A percentile compares a stretch with the other conserved stretches of the same genome.
Evolutionary conservation across 2,113 vertebrate genomes (phyloP).

Genomic region (Mohoua ochrocephala): DNA sequence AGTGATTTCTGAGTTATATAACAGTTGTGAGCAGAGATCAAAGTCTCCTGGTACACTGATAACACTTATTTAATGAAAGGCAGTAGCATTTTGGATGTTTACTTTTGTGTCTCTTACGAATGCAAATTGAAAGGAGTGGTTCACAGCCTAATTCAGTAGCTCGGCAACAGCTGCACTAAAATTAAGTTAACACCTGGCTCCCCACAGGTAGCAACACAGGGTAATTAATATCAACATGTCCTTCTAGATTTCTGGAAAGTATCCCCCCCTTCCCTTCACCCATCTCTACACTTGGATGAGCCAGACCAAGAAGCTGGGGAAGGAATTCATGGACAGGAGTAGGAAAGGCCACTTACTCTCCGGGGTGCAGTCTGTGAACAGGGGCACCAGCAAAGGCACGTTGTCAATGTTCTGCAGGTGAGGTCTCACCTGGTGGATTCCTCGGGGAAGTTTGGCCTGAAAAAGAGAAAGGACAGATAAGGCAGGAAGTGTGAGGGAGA

Average conservation of each 20-base stretch:
- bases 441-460: slow-evolving; percentile 95
- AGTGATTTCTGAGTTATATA: not conserved
- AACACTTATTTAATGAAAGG: slow-evolving; percentile 6
- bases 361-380: slow-evolving; percentile 97
- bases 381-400: slow-evolving; percentile 93
- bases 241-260: not conserved
- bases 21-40: not conserved
- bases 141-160: not conserved
- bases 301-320: not conserved
- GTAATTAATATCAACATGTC: not conserved
- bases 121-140: not conserved
- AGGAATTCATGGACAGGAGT: not conserved
- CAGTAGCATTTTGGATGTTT: not conserved
- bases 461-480: not conserved
- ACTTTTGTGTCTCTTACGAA: not conserved
- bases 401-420: slow-evolving; percentile 98
- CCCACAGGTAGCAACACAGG: not conserved
- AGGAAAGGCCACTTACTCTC: slow-evolving; percentile 83
- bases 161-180: not conserved
- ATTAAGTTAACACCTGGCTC: not conserved
- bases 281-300: not conserved
- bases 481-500: not conserved
- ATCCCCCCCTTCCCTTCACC: not conserved
- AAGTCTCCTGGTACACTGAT: not conserved
- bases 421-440: slow-evolving; percentile 96